phyloP scores from a whole-genome alignment of 2,113 vertebrate species.

The Sander lucioperca region DNA sequence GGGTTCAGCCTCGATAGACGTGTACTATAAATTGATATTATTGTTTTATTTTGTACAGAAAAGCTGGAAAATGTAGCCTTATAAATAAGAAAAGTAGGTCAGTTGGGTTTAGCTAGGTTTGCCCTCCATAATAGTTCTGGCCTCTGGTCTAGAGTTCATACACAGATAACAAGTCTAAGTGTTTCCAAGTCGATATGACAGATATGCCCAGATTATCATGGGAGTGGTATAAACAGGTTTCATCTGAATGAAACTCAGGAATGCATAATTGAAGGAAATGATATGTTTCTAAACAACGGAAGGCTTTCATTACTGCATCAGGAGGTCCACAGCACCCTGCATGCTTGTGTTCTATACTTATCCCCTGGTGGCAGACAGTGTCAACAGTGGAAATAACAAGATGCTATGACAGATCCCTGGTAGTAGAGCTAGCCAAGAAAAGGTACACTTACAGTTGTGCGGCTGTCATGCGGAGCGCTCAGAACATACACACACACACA shows the following conservation, averaged over 20 bases:
- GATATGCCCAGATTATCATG: slow-evolving; percentile 47
- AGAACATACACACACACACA: slow-evolving; percentile 10
- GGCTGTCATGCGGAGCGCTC: slow-evolving; percentile 10
- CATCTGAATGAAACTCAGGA: slow-evolving; percentile 62
- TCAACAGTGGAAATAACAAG: slow-evolving; percentile 57
- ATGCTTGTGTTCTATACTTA: slow-evolving; percentile 64
- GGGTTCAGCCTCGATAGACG: fast-evolving
- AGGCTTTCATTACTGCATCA: slow-evolving; percentile 76
- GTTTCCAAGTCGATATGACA: slow-evolving; percentile 27
- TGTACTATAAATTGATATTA: neutral
- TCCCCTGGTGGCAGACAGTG: slow-evolving; percentile 41
- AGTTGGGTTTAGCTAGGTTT: neutral
- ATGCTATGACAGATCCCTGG: slow-evolving; percentile 45
- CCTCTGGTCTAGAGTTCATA: neutral
- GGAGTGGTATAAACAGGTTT: slow-evolving; percentile 60
- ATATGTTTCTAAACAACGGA: slow-evolving; percentile 75
- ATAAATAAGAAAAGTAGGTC: neutral
- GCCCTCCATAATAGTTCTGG: neutral
- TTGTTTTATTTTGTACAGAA: neutral
- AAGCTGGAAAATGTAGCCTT: neutral
- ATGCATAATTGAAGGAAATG: slow-evolving; percentile 71
- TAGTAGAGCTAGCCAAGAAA: slow-evolving; percentile 40
- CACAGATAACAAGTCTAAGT: slow-evolving; percentile 36
- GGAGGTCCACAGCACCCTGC: slow-evolving; percentile 68
- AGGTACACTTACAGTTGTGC: slow-evolving; percentile 46